phyloP scores from a whole-genome alignment of 1,140 invertebrate species.

The Lepidurus arcticus region DNA sequence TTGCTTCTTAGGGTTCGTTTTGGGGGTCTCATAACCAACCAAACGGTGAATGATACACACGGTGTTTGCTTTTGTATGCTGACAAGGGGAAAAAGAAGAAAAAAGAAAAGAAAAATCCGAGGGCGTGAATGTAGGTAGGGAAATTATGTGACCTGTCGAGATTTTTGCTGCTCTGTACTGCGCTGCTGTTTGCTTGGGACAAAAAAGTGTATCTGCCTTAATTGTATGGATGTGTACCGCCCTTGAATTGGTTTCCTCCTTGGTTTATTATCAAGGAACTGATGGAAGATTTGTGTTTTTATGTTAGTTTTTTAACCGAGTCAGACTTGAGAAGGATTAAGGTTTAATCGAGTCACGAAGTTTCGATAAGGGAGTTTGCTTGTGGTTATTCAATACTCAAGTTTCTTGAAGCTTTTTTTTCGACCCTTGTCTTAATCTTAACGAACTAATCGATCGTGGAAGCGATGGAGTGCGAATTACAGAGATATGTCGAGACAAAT shows the following conservation, averaged over 20 bases:
- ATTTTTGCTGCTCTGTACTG: slow-evolving; percentile 1
- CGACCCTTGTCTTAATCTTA: background rate
- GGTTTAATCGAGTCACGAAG: background rate
- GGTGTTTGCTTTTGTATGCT: slow-evolving; percentile 14
- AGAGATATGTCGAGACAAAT: background rate
- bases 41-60: background rate
- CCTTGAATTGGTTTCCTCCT: background rate
- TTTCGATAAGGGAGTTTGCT: background rate
- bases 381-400: slow-evolving; percentile 16
- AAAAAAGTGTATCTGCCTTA: slow-evolving; percentile 22
- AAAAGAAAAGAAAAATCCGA: background rate
- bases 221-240: background rate
- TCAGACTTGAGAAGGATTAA: background rate
- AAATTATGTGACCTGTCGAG: background rate
- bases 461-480: background rate
- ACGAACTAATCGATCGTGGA: background rate
- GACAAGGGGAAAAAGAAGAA: background rate
- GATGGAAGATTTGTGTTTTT: background rate
- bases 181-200: slow-evolving; percentile 11
- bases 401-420: background rate
- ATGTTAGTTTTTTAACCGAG: background rate
- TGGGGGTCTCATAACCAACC: background rate
- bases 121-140: background rate
- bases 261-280: background rate
- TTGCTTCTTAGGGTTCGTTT: background rate